Evolutionary conservation across 2,797 vertebrate genomes (phyloP), one percentile per base, ranked within the genome.

Genomic region (Smutsia gigantea): DNA sequence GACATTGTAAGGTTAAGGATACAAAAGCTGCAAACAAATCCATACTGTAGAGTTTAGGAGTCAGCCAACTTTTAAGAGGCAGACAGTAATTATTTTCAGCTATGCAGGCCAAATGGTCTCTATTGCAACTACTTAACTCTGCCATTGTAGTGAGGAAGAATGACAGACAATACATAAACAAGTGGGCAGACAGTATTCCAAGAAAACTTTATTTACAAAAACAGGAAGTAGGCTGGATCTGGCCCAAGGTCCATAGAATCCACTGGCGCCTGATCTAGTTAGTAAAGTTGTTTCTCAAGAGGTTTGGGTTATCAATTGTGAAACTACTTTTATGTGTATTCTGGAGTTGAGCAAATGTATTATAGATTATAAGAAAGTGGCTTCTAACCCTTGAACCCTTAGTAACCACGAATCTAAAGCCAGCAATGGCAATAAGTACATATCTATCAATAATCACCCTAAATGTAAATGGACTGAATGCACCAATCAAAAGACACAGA

Each of bases 141-240:
- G 19, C 34, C 72, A 68, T 0, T 27, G 61, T n/a, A 72, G 17
- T 51, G 39, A 68, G 23, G 18, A 82, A 57, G 17, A 63, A 61
- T 5, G 55, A 53, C 0, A 77, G 39, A 69, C 19, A 49, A 63
- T 31, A 64, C 15, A 75, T 17, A 87, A 78, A 95, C 31, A 85
- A 49, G 63, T 4, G 27, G 31, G 34, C 4, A 25, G 34, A 34
- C 49, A 82, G 39, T 17, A 12, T 61, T 86, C 81, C 89, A 71
- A 51, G 55, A 87, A 87, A 71, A 72, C 46, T 71, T 96, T 71
- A 92, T 66, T 92, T 51, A 83, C 21, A 59, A 49, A 89, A 72
- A 34, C n/a, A 82, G 23, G 18, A 90, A 34, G 18, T 27, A 15
- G 37, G 13, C n/a, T 84, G 37, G 51, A 75, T 19, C 25, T 25